These are phyloP conservation scores for Cyphomyrmex costatus DNA, from an alignment of 1,140 invertebrate genomes.

Conservation along the genomic window DNA sequence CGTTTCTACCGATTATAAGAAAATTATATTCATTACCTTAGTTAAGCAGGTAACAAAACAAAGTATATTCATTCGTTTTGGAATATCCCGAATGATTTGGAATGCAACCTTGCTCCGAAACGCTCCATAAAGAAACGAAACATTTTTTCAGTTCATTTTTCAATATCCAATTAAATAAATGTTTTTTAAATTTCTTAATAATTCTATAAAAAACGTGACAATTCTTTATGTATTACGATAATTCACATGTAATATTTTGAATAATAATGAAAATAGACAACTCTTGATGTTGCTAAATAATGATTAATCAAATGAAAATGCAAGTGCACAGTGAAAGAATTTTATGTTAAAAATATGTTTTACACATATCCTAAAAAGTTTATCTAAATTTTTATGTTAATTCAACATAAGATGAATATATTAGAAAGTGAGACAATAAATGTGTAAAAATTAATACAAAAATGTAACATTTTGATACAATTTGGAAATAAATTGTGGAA, in stretches of 20 bases:
- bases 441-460: too few relatives aligned
- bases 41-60: constrained; percentile 19
- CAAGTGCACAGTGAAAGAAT: too few relatives aligned
- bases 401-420: too few relatives aligned
- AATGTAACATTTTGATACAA: too few relatives aligned
- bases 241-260: background rate
- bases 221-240: background rate
- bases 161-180: background rate
- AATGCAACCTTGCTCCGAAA: background rate
- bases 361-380: too few relatives aligned
- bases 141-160: background rate
- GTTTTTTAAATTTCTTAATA: background rate
- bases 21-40: background rate
- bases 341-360: too few relatives aligned
- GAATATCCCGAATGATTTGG: background rate
- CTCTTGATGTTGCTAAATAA: background rate
- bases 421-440: too few relatives aligned
- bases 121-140: background rate
- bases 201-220: background rate
- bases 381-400: too few relatives aligned
- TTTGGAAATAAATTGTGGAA: too few relatives aligned
- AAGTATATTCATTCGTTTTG: too few relatives aligned
- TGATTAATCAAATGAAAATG: too few relatives aligned
- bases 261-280: background rate
- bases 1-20: background rate